phyloP scores from a whole-genome alignment of 2,113 vertebrate genomes.

The Prolemur simus region DNA sequence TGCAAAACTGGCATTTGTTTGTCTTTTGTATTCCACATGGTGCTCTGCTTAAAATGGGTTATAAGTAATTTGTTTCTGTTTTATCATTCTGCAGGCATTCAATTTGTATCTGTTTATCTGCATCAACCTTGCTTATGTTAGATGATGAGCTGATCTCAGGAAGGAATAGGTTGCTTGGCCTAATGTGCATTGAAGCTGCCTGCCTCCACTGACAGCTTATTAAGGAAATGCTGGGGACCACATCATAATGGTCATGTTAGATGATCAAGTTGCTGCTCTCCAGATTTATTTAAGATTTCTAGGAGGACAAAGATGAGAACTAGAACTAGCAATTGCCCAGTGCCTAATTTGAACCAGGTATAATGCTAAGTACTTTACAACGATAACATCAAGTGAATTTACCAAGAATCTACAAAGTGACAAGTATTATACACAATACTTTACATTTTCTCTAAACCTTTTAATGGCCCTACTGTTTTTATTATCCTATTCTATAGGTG shows the following conservation, averaged over 20 bases:
- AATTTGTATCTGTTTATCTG: neutral
- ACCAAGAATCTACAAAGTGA: neutral
- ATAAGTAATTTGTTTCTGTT: neutral
- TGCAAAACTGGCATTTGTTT: neutral
- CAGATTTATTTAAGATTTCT: neutral
- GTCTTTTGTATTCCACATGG: neutral
- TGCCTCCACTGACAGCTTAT: neutral
- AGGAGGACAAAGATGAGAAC: neutral
- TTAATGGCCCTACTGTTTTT: neutral
- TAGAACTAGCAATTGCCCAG: neutral
- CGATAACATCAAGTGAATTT: neutral
- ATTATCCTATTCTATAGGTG: neutral
- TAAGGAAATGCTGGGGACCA: neutral
- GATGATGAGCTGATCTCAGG: neutral
- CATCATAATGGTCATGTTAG: neutral
- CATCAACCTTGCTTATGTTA: neutral
- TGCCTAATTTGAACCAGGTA: neutral
- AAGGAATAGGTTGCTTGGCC: neutral
- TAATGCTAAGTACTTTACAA: neutral
- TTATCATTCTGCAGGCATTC: neutral
- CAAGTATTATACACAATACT: neutral
- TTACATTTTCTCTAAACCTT: conserved; percentile 4
- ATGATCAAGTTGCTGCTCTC: neutral
- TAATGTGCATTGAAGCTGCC: neutral
- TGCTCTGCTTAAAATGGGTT: neutral